A percentile compares a stretch with the other conserved stretches of the same genome.
Evolutionary conservation across 2,888 invertebrate genomes (phyloP).

Genomic region (Phortica magna): DNA sequence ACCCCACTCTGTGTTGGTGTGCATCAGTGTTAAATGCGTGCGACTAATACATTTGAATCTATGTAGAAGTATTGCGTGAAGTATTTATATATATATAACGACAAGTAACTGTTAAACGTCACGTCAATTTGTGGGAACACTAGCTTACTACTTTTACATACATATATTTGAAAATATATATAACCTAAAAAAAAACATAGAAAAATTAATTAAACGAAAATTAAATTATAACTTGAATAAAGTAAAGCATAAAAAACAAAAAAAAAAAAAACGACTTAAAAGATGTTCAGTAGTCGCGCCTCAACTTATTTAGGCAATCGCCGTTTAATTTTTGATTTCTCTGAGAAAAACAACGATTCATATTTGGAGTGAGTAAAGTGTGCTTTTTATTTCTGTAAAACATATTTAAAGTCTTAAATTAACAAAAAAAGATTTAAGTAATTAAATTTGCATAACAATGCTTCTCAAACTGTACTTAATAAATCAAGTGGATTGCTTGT

Average conservation of each 20-base stretch:
- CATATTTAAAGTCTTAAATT: not conserved
- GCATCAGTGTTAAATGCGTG: slow-evolving; percentile 34
- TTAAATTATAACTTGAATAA: slow-evolving; percentile 44
- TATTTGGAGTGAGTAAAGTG: slow-evolving; percentile 74
- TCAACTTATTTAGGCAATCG: slow-evolving; percentile 75
- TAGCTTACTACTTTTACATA: not conserved
- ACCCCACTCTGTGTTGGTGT: slow-evolving; percentile 38
- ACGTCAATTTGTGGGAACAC: slow-evolving; percentile 7
- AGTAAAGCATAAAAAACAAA: slow-evolving; percentile 48
- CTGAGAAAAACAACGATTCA: slow-evolving; percentile 72
- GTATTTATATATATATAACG: slow-evolving; percentile 16
- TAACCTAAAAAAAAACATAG: not conserved
- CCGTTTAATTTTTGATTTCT: slow-evolving; percentile 76
- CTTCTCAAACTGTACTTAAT: not conserved
- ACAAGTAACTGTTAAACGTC: slow-evolving; percentile 37
- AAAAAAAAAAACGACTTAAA: not conserved
- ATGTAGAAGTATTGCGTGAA: slow-evolving; percentile 9
- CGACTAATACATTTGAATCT: slow-evolving; percentile 26
- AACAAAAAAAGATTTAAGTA: no score
- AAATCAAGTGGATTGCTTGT: no score
- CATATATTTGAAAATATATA: not conserved
- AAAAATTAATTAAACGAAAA: not conserved
- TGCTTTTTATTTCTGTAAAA: not conserved
- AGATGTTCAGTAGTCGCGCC: slow-evolving; percentile 68
- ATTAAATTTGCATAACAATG: not conserved